Base-by-base conservation (phyloP, 2,888 invertebrate species). In the Ametastegia equiseti region DNA sequence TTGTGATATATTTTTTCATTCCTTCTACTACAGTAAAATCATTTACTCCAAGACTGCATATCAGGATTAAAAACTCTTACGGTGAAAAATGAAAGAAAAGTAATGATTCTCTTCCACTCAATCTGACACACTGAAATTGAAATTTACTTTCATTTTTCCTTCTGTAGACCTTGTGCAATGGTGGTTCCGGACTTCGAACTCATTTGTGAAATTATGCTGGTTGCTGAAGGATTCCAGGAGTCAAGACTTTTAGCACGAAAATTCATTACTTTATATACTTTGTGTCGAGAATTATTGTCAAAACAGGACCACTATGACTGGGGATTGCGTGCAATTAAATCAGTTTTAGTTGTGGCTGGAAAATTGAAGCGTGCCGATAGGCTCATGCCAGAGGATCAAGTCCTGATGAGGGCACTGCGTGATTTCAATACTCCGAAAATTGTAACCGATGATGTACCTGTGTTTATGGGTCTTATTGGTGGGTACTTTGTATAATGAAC, bases 291-390 rank as follows among this genome's bases (percentile, higher is more conserved):
- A 91, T 92, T 98, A 85, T 93, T 98, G 2, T 98, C 98, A 67
- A 98, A 98, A 90, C 97, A 98, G 92, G 98, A 98, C 91, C 98
- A 98, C 91, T 98, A 98, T 89, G 98, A 98, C 93, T 98, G 98
- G 98, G 98, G 98, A 50, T 93, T 98, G 80, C 93, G 98, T 86
- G 98, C 98, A 80, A 98, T 98, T 87, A 98, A 98, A 91, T 98
- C 98, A 79, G 98, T 98, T 67, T 93, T 98, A 78, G 98, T 98
- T 1, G 98, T 98, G 11, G 98, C 98, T 84, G 98, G 98, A 63
- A 95, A 98, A 47, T 92, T 98, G 79, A 98, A 98, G 94, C 93
- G 97, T 85, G 94, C 95, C 79, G 97, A 97, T 89, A 94, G 95
- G 78, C 92, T 92, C 39, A 93, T 96, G 47, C 96, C 98, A 0